Evolutionary conservation across 2,113 vertebrate genomes (phyloP).

Genomic region (Myotis brandtii): DNA sequence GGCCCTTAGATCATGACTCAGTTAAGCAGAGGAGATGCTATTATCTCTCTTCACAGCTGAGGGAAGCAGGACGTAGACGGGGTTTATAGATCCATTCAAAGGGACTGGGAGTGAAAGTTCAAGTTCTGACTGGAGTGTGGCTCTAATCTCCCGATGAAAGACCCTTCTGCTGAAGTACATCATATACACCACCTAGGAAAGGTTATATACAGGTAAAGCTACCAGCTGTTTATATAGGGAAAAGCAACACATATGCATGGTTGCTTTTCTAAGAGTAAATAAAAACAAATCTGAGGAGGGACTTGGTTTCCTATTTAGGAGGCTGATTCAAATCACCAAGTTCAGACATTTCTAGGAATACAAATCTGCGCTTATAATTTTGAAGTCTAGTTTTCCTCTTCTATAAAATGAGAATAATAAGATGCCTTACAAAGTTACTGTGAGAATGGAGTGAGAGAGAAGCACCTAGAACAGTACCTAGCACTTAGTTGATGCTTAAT

Average conservation of each 20-base stretch:
- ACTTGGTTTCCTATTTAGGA: neutral
- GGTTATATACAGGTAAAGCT: neutral
- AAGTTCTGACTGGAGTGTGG: accelerated
- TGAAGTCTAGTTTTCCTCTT: neutral
- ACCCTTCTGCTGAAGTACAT: neutral
- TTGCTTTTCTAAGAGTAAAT: neutral
- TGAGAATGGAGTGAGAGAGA: neutral
- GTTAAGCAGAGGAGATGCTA: neutral
- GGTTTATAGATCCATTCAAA: neutral
- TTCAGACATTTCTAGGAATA: neutral
- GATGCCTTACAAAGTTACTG: neutral
- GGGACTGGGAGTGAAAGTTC: neutral
- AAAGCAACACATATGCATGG: neutral
- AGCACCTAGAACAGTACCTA: neutral
- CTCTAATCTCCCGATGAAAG: neutral
- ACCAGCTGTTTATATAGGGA: neutral
- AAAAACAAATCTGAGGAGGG: neutral
- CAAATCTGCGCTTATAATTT: neutral
- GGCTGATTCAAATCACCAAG: neutral
- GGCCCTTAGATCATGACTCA: neutral
- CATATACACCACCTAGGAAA: neutral
- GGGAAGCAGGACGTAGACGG: neutral
- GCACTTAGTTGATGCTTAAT: neutral
- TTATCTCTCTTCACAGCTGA: neutral
- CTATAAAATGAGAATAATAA: neutral